A percentile compares a stretch with the other conserved stretches of the same genome.
phyloP scores from a whole-genome alignment of 2,113 vertebrate genomes.

The Varanus salvator region DNA sequence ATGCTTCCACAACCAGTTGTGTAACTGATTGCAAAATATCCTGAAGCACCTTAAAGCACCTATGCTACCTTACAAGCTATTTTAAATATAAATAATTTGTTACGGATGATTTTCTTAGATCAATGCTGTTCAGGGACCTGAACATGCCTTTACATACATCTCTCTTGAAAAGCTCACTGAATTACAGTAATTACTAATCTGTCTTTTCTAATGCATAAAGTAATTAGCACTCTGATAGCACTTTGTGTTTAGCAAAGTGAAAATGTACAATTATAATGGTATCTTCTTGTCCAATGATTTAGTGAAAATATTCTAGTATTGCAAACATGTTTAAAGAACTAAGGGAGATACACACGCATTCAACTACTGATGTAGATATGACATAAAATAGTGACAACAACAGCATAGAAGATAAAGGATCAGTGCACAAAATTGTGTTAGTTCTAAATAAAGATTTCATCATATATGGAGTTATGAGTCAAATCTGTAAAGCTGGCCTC shows the following conservation, averaged over 20 bases:
- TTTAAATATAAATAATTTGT: background rate
- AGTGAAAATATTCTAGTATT: background rate
- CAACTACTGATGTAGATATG: background rate
- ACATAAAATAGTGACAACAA: background rate
- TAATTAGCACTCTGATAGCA: background rate
- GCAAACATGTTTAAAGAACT: background rate
- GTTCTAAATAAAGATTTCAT: background rate
- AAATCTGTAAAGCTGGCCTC: background rate
- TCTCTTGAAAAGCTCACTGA: background rate
- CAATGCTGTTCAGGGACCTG: background rate
- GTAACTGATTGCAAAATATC: too few relatives aligned
- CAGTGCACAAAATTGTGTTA: accelerated
- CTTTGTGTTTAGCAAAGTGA: constrained; percentile 2
- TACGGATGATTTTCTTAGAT: background rate
- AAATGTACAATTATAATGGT: background rate
- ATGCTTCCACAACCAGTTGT: too few relatives aligned
- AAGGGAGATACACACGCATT: background rate
- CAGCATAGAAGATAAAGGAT: background rate
- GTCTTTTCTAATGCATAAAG: constrained; percentile 14
- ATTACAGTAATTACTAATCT: background rate
- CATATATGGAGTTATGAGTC: background rate
- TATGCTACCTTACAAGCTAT: background rate
- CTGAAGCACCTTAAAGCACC: background rate
- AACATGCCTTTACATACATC: background rate
- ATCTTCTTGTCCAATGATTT: background rate